phyloP scores from a whole-genome alignment of 1,140 invertebrate genomes.

The Pararge aegeria region DNA sequence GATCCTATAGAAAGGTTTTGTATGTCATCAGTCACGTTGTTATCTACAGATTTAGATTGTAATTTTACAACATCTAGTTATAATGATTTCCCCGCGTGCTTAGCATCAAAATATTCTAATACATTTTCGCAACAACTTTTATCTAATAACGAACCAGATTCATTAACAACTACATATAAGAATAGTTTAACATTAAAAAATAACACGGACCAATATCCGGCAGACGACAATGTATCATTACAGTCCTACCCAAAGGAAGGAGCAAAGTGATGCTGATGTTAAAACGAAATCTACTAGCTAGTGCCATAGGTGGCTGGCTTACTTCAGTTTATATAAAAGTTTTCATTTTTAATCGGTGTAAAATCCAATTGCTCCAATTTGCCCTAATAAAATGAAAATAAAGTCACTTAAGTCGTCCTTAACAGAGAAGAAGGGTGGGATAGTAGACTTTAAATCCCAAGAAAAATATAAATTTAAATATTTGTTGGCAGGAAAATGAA shows the following conservation, averaged over 20 bases:
- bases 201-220: too few relatives aligned
- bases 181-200: too few relatives aligned
- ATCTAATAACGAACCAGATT: neutral
- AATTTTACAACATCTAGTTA: neutral
- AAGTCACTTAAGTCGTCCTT: slow-evolving; percentile 10
- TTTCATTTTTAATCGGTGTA: too few relatives aligned
- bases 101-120: neutral
- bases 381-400: too few relatives aligned
- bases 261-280: too few relatives aligned
- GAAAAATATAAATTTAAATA: slow-evolving; percentile 4
- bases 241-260: too few relatives aligned
- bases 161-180: neutral
- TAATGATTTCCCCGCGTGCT: neutral
- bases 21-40: slow-evolving; percentile 31
- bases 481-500: slow-evolving; percentile 46
- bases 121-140: neutral
- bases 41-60: slow-evolving; percentile 27
- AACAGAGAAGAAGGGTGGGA: slow-evolving; percentile 23
- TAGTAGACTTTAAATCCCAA: slow-evolving; percentile 12
- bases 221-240: too few relatives aligned
- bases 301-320: too few relatives aligned
- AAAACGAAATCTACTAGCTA: too few relatives aligned
- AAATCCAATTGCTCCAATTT: too few relatives aligned
- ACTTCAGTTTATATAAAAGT: too few relatives aligned
- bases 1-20: slow-evolving; percentile 26